These are phyloP conservation scores for Parnassius glacialis DNA, from an alignment of 2,888 invertebrate species.

Conservation along the genomic window DNA sequence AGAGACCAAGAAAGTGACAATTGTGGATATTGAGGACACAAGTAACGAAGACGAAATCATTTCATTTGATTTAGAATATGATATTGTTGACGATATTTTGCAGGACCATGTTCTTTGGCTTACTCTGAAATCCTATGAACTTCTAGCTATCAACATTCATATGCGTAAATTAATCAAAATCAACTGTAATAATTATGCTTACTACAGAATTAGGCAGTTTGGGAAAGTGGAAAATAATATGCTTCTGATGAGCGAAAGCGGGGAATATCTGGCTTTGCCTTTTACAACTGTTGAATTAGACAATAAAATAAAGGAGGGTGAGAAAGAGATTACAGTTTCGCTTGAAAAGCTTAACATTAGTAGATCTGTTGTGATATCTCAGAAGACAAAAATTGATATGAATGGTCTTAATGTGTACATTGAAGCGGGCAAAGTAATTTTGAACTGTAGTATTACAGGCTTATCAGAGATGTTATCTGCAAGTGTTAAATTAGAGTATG, in stretches of 20 bases:
- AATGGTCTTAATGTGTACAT: slow-evolving; percentile 48
- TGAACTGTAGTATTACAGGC: slow-evolving; percentile 57
- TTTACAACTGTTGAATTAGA: slow-evolving; percentile 42
- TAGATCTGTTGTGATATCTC: slow-evolving; percentile 26
- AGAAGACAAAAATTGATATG: slow-evolving; percentile 27
- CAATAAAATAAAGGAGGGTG: slow-evolving; percentile 40
- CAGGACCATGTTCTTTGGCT: slow-evolving; percentile 58
- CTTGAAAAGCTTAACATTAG: slow-evolving; percentile 42
- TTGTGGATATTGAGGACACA: slow-evolving; percentile 34
- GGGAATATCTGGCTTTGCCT: slow-evolving; percentile 49
- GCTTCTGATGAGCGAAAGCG: slow-evolving; percentile 58
- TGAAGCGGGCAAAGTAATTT: slow-evolving; percentile 40
- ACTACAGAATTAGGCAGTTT: slow-evolving; percentile 51
- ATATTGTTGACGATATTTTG: slow-evolving; percentile 47
- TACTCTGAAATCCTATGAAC: slow-evolving; percentile 51
- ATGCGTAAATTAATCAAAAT: slow-evolving; percentile 45
- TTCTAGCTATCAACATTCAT: slow-evolving; percentile 48
- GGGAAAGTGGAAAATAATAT: slow-evolving; percentile 39
- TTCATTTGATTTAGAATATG: slow-evolving; percentile 41
- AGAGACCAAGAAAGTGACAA: slow-evolving; percentile 33
- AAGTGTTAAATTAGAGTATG: slow-evolving; percentile 38
- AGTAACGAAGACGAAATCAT: slow-evolving; percentile 27
- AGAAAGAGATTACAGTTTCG: slow-evolving; percentile 39
- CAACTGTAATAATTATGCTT: slow-evolving; percentile 40
- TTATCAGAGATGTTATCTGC: slow-evolving; percentile 42